Conservation (phyloP, 2,797 vertebrate species). For the Intellagama lesueurii region DNA sequence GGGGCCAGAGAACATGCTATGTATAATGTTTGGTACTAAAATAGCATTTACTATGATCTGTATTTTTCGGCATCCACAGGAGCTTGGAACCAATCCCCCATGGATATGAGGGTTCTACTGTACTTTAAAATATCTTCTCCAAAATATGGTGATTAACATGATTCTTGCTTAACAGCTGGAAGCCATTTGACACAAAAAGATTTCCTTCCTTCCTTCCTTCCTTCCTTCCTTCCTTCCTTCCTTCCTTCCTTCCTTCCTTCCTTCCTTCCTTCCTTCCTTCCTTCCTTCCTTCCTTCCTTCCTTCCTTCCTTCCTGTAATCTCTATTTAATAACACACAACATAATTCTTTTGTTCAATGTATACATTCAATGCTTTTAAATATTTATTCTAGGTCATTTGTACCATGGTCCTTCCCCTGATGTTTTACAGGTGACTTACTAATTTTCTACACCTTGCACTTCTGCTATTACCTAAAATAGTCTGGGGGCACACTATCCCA, state of each 20-base stretch:
- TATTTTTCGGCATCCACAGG: no score
- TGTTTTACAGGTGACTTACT: constrained; percentile 1
- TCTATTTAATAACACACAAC: not conserved
- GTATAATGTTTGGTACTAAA: no score
- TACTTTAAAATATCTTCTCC: no score
- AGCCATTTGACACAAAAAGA: no score
- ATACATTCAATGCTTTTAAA: not conserved
- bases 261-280: no score
- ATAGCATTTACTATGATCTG: no score
- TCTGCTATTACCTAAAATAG: not conserved
- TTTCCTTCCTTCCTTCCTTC: no score
- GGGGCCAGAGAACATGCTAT: no score
- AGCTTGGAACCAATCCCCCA: no score
- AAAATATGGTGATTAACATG: not conserved
- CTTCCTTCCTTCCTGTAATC: not conserved
- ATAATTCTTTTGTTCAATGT: not conserved
- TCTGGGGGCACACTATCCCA: constrained; percentile 2
- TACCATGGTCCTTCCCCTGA: not conserved
- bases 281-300: not conserved
- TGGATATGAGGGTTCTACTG: no score
- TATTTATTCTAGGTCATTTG: not conserved
- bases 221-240: not conserved
- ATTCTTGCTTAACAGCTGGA: not conserved
- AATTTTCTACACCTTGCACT: constrained; percentile 21
- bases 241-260: not conserved